Evolutionary conservation across 2,888 invertebrate species (phyloP), one percentile per base, ranked within the genome.

Genomic region (Acronicta alni): DNA sequence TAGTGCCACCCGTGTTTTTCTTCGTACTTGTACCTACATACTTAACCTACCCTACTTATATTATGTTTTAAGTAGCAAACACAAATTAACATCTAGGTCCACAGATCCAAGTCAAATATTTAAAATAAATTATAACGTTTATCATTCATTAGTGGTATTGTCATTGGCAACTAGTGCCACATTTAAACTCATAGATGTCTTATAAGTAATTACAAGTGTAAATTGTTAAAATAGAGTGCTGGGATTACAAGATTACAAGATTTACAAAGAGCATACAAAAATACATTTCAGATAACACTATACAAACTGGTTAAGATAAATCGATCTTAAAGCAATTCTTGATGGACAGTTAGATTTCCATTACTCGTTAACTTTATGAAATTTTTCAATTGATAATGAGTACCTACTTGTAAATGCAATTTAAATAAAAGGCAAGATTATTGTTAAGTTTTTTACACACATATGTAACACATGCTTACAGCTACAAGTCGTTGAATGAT

Each of bases 261-360:
- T 79, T 80, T 83, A 88, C 82, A 87, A 84, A 85, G 69, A 82
- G 77, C 82, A 83, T 90, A 90, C 83, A 89, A 90, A 90, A 90
- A 90, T 90, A 90, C 85, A 84, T 79, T 70, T 75, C 65, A 76
- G 58, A 69, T 67, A 64, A 64, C n/a, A n/a, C 56, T 64, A 61
- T 67, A 57, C 32, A 61, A 57, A 64, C 57, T 62, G 58, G 47
- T 53, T 70, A 37, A 52, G 52, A 49, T 44, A 53, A 43, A 53
- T 53, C 5, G 42, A 62, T 37, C 44, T 57, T 55, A 61, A 42
- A 48, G 30, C 47, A 73, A 55, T 45, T 61, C 18, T 56, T 53
- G 37, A 39, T 59, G 56, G 37, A 37, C 41, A 39, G 51, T 38
- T 56, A 49, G 8, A 18, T 37, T 30, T 42, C 16, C 3, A 17